Conservation (phyloP, 2,888 invertebrate genomes). For the Chaitophorus viminalis region DNA sequence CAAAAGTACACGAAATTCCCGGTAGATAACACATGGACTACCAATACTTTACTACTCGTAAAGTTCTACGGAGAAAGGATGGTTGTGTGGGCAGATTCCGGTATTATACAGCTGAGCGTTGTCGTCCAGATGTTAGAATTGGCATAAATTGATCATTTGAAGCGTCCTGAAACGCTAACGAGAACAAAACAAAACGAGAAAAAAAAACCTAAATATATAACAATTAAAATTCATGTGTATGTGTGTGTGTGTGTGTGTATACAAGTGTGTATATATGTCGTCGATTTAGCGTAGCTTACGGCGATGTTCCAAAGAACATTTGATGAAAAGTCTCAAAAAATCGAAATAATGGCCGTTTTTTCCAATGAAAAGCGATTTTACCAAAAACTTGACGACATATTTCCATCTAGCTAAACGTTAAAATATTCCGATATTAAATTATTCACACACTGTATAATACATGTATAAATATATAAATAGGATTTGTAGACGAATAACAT, state of each 20-base stretch:
- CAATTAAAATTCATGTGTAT: background rate
- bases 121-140: too few species aligned
- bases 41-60: background rate
- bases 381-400: too few species aligned
- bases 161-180: background rate
- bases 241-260: background rate
- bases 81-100: background rate
- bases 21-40: background rate
- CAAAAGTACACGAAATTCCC: background rate
- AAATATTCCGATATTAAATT: too few species aligned
- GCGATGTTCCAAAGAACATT: background rate
- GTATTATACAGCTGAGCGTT: background rate
- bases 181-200: background rate
- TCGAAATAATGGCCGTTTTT: too few species aligned
- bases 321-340: too few species aligned
- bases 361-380: too few species aligned
- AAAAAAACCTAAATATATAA: background rate
- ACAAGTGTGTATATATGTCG: too few species aligned
- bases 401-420: too few species aligned
- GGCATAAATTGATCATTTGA: constrained; percentile 16
- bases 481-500: too few species aligned
- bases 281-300: background rate
- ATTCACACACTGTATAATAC: too few species aligned
- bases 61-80: background rate
- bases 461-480: too few species aligned